phyloP scores from a whole-genome alignment of 1,140 invertebrate species.

The Monomorium pharaonis region DNA sequence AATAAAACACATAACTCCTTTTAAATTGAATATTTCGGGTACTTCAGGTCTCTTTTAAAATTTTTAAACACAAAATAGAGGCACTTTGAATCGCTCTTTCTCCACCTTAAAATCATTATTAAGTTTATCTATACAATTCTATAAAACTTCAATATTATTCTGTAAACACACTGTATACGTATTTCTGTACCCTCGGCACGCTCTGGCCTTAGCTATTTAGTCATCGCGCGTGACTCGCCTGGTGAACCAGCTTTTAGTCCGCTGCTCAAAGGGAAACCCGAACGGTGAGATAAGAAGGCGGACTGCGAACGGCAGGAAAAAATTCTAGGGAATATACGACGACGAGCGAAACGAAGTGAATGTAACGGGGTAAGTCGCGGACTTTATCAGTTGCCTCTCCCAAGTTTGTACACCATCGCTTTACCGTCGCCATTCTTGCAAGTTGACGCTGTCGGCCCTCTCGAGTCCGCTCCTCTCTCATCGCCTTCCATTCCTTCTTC shows the following conservation, averaged over 20 bases:
- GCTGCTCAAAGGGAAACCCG: conserved; percentile 38
- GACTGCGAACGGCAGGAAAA: background rate
- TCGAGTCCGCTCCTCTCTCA: background rate
- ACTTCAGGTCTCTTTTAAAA: background rate
- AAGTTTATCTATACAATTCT: background rate
- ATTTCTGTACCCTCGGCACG: background rate
- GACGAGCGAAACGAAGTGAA: conserved; percentile 5
- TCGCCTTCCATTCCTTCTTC: background rate
- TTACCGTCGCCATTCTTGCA: conserved; percentile 57
- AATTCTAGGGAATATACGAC: conserved; percentile 26
- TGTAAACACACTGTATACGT: conserved; percentile 24
- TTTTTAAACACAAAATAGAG: background rate
- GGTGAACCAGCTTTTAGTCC: conserved; percentile 25
- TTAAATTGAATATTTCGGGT: background rate
- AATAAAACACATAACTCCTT: background rate
- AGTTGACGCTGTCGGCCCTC: conserved; percentile 64
- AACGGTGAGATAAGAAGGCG: conserved; percentile 12
- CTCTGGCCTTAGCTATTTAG: conserved; percentile 60
- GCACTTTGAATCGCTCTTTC: background rate
- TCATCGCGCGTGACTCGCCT: conserved; percentile 69
- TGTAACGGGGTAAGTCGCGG: conserved; percentile 53
- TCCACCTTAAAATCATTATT: background rate
- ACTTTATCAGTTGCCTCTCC: conserved; percentile 60
- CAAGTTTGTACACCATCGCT: conserved; percentile 63
- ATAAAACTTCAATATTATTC: conserved; percentile 15